These are phyloP conservation scores for Thereva nobilitata DNA, from an alignment of 2,888 invertebrate species.

Conservation along the genomic window DNA sequence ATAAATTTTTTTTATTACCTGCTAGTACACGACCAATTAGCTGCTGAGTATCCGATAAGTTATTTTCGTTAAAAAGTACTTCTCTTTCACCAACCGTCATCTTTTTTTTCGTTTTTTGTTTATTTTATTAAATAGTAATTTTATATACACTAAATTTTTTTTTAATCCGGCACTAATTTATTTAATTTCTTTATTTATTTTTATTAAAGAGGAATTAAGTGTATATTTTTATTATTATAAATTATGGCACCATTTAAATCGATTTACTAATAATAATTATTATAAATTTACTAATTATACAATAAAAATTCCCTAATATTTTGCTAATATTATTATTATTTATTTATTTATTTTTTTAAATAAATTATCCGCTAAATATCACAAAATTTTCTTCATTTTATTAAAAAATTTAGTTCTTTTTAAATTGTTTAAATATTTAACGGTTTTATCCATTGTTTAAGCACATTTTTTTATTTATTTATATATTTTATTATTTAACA, in stretches of 20 bases:
- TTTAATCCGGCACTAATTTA: neutral
- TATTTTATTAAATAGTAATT: neutral
- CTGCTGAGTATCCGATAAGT: conserved; percentile 53
- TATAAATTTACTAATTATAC: too few relatives aligned
- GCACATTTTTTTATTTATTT: too few relatives aligned
- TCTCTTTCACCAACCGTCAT: conserved; percentile 58
- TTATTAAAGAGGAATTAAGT: neutral
- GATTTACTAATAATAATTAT: too few relatives aligned
- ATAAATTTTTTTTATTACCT: conserved; percentile 50
- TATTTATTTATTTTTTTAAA: too few relatives aligned
- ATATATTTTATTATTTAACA: too few relatives aligned
- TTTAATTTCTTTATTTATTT: neutral
- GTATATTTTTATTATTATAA: too few relatives aligned
- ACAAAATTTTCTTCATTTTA: conserved; percentile 5
- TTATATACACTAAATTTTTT: neutral
- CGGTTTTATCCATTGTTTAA: too few relatives aligned
- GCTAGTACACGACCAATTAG: conserved; percentile 56
- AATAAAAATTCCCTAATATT: too few relatives aligned
- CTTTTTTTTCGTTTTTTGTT: conserved; percentile 33
- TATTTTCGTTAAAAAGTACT: conserved; percentile 50
- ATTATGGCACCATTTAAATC: too few relatives aligned
- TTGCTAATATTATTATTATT: too few relatives aligned
- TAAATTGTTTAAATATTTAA: neutral
- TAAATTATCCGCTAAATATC: conserved; percentile 6
- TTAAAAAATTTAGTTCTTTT: neutral